Percentiles rank a stretch among this genome's conserved stretches.
phyloP scores from a whole-genome alignment of 2,888 invertebrate species.

The Linyphia triangularis region DNA sequence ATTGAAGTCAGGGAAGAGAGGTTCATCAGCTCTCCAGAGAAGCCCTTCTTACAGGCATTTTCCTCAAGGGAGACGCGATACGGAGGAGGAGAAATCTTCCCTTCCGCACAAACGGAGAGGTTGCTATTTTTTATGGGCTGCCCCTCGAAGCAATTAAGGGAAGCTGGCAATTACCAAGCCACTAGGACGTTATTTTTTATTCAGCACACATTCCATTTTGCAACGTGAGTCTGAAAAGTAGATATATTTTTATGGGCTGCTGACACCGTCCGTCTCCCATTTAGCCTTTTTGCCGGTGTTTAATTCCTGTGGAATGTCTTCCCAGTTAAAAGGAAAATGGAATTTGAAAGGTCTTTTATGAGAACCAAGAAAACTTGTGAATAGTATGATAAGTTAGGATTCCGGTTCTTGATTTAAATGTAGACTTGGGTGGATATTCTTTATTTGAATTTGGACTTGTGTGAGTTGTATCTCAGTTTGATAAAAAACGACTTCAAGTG shows the following conservation, averaged over 20 bases:
- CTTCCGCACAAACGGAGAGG: not conserved
- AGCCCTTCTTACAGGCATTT: not conserved
- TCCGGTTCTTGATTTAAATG: too few relatives aligned
- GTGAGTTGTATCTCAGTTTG: too few relatives aligned
- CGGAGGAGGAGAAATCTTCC: conserved; percentile 12
- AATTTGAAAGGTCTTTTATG: conserved; percentile 8
- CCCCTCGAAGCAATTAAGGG: conserved; percentile 41
- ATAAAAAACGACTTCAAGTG: too few relatives aligned
- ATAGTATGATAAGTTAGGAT: too few relatives aligned
- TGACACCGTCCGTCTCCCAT: not conserved
- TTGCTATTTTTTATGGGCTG: conserved; percentile 8
- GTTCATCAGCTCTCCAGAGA: conserved; percentile 5
- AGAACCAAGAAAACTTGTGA: too few relatives aligned
- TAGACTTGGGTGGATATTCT: too few relatives aligned
- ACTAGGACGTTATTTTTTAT: conserved; percentile 35
- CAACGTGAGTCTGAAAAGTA: conserved; percentile 10
- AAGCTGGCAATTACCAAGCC: conserved; percentile 33
- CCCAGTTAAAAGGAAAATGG: not conserved
- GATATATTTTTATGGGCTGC: conserved; percentile 17
- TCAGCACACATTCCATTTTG: conserved; percentile 29
- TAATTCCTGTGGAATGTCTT: conserved; percentile 15
- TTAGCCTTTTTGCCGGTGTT: not conserved
- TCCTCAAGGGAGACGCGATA: conserved; percentile 15
- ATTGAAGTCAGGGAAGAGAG: conserved; percentile 12
- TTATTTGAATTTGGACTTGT: too few relatives aligned